Evolutionary conservation across 2,888 invertebrate species (phyloP), one percentile per base, ranked within the genome.

Genomic region (Thereva nobilitata): DNA sequence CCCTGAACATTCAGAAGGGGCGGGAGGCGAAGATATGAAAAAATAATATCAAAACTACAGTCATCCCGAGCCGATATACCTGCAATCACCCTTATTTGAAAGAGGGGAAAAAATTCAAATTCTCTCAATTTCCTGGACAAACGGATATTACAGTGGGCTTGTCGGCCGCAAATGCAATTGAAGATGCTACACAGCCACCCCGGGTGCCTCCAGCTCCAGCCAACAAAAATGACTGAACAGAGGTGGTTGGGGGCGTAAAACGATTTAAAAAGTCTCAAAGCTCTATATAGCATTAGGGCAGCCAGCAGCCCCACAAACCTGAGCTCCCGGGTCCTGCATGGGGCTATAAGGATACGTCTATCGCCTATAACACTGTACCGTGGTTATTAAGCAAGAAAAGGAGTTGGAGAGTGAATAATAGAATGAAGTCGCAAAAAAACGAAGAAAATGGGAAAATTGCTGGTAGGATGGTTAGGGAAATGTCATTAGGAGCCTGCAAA

Each of bases 361-460:
- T 9, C 55, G 38, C 55, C 40, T 40, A 55, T 55, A 55, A 38
- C 55, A 38, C 47, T 37, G 47, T 7, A 9, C 57, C 23, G 23
- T 59, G 57, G 57, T 59, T 59, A 59, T 59, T 59, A 59, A 59
- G 47, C 57, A 59, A 59, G 57, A 59, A 59, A 23, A 59, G 57
- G 57, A 59, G 57, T 59, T 47, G 57, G 38, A 59, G 57, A 59
- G 47, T 59, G 57, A 59, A 59, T 59, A 59, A 59, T 59, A 59
- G 57, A 59, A 59, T 45, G 47, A 53, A 59, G 47, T 59, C 47
- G 57, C 37, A 59, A 59, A 59, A 59, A 59, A 59, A 38, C 37
- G 57, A 59, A 47, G 57, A 59, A 59, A 59, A 59, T 59, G 57
- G 47, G 57, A 59, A 59, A 59, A 59, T 59, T 59, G 57, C 57